Conservation (phyloP, 2,113 vertebrate genomes). For the Varanus salvator region DNA sequence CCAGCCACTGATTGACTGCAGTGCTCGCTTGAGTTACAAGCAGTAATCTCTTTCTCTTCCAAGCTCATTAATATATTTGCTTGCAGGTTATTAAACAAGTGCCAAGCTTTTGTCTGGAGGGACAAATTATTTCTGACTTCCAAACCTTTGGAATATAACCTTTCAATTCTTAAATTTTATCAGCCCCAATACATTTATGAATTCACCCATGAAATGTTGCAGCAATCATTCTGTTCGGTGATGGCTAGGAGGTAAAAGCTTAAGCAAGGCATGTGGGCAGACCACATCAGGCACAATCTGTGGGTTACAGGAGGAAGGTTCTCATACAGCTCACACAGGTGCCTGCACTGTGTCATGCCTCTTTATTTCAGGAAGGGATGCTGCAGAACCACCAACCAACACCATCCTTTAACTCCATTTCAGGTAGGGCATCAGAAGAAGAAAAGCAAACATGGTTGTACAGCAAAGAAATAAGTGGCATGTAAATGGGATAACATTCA, state of each 20-base stretch:
- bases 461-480: constrained; percentile 65
- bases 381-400: constrained; percentile 2
- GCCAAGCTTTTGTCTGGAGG: constrained; percentile 10
- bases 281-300: not conserved
- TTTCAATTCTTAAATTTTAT: constrained; percentile 8
- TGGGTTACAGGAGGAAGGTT: constrained; percentile 15
- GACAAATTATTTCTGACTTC: constrained; percentile 15
- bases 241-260: not conserved
- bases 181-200: fast-evolving
- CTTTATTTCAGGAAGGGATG: constrained; percentile 39
- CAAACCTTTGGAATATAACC: fast-evolving
- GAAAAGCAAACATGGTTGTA: constrained; percentile 5
- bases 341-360: not conserved
- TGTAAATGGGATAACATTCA: constrained; percentile 70
- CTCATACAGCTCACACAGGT: constrained; percentile 33
- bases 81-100: constrained; percentile 32
- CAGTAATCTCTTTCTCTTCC: constrained; percentile 13
- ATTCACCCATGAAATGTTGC: not conserved
- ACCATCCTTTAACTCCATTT: constrained; percentile 59
- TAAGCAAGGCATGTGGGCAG: not conserved
- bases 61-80: not conserved
- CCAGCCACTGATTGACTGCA: not conserved
- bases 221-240: not conserved
- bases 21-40: constrained; percentile 33
- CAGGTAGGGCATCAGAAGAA: constrained; percentile 38